These are phyloP conservation scores for Lasioglossum lativentre DNA, from an alignment of 2,888 invertebrate species.

Conservation along the genomic window DNA sequence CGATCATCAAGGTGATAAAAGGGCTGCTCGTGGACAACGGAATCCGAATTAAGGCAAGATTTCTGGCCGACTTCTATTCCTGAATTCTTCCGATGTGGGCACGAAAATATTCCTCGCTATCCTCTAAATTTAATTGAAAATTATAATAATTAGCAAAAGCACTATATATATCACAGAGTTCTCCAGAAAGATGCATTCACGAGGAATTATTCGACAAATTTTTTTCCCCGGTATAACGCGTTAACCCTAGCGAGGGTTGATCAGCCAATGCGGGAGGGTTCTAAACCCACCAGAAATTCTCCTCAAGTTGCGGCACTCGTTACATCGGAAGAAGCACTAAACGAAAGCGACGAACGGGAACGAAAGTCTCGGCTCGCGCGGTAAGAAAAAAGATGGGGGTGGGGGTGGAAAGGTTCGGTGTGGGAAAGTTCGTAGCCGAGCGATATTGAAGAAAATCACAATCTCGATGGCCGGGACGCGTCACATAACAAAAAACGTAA, in stretches of 20 bases:
- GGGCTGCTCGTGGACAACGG: conserved; percentile 54
- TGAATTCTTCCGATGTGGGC: neutral
- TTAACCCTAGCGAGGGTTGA: neutral
- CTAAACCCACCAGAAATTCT: neutral
- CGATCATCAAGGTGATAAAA: conserved; percentile 80
- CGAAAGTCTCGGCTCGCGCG: conserved; percentile 9
- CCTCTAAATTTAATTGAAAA: neutral
- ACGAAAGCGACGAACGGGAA: neutral
- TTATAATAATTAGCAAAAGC: too few relatives aligned
- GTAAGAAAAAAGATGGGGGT: conserved; percentile 5
- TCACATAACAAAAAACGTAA: conserved; percentile 38
- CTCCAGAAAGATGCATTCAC: too few relatives aligned
- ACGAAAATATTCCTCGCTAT: neutral
- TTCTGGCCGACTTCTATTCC: neutral
- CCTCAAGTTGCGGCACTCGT: neutral
- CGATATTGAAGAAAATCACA: conserved; percentile 55
- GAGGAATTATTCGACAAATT: neutral
- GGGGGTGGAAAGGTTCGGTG: neutral
- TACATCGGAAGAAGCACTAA: neutral
- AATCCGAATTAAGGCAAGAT: neutral
- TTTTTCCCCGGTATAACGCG: neutral
- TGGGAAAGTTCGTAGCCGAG: conserved; percentile 40
- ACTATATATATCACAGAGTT: too few relatives aligned
- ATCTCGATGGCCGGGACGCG: conserved; percentile 45
- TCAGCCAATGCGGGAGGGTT: neutral